Conservation (phyloP, 1,140 invertebrate species). For the Euborellia annulipes region DNA sequence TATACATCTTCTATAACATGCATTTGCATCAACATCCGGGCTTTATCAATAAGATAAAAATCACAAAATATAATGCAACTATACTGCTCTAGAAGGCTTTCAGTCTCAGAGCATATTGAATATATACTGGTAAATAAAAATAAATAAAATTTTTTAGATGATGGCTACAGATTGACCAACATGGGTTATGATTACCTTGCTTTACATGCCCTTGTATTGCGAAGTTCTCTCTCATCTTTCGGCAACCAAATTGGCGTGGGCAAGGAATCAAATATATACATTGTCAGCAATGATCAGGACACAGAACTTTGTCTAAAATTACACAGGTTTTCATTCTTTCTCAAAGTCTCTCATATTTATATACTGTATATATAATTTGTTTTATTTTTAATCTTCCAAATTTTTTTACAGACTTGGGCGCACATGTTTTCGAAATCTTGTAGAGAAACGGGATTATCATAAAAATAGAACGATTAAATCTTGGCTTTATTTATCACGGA, state of each 20-base stretch:
- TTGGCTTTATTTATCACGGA: conserved; percentile 94
- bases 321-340: conserved; percentile 55
- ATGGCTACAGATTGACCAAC: conserved; percentile 93
- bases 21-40: too few species aligned
- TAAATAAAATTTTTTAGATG: conserved; percentile 41
- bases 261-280: conserved; percentile 93
- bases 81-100: too few species aligned
- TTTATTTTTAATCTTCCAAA: background rate
- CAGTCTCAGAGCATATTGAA: too few species aligned
- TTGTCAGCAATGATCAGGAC: conserved; percentile 62
- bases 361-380: too few species aligned
- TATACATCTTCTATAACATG: too few species aligned
- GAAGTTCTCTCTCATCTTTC: conserved; percentile 67
- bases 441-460: conserved; percentile 94
- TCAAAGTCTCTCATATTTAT: too few species aligned
- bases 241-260: conserved; percentile 98
- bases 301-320: conserved; percentile 74
- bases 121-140: too few species aligned
- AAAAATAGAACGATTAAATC: conserved; percentile 74
- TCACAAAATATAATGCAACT: too few species aligned
- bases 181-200: conserved; percentile 95
- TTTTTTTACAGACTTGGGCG: conserved; percentile 57
- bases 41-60: too few species aligned
- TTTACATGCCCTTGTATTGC: conserved; percentile 67
- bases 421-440: conserved; percentile 92